Percentiles rank a stretch among this genome's conserved stretches.
Evolutionary conservation across 64 coral and sea anemone genomes (phyloP).

Genomic region (Pocillopora verrucosa): DNA sequence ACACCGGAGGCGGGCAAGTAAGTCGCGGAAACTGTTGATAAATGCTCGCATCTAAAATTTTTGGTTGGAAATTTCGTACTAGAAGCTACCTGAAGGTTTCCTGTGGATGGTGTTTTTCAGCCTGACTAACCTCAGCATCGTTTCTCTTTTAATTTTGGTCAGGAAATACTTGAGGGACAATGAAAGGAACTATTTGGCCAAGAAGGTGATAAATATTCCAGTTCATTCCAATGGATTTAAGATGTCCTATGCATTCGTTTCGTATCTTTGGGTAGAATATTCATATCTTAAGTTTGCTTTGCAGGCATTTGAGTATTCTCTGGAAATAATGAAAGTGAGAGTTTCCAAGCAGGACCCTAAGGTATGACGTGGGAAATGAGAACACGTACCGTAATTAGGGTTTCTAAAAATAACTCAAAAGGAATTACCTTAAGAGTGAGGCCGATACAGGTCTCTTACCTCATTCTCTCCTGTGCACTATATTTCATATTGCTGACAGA

Average conservation of each 20-base stretch:
- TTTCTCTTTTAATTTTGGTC: constrained; percentile 14
- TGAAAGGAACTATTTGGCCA: constrained; percentile 73
- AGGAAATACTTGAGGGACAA: constrained; percentile 98
- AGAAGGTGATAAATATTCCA: constrained; percentile 57
- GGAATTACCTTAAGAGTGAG: too few species aligned
- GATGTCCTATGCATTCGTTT: too few species aligned
- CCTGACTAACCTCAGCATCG: background rate
- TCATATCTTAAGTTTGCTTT: background rate
- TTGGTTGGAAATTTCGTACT: background rate
- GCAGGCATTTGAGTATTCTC: constrained; percentile 75
- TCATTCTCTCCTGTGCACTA: too few species aligned
- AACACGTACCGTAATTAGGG: too few species aligned
- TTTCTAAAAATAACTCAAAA: too few species aligned
- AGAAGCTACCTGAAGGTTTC: background rate
- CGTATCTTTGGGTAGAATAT: too few species aligned
- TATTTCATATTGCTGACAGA: too few species aligned
- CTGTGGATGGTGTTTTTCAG: background rate
- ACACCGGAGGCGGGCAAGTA: constrained; percentile 95
- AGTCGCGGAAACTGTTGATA: constrained; percentile 1
- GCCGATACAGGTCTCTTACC: too few species aligned
- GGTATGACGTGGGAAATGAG: constrained; percentile 23
- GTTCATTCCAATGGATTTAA: too few species aligned
- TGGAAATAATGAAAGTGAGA: constrained; percentile 68
- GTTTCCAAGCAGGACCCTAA: constrained; percentile 54
- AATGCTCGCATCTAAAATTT: too few species aligned